These are phyloP conservation scores for Fukomys damarensis DNA, from an alignment of 2,113 vertebrate species.

Conservation along the genomic window DNA sequence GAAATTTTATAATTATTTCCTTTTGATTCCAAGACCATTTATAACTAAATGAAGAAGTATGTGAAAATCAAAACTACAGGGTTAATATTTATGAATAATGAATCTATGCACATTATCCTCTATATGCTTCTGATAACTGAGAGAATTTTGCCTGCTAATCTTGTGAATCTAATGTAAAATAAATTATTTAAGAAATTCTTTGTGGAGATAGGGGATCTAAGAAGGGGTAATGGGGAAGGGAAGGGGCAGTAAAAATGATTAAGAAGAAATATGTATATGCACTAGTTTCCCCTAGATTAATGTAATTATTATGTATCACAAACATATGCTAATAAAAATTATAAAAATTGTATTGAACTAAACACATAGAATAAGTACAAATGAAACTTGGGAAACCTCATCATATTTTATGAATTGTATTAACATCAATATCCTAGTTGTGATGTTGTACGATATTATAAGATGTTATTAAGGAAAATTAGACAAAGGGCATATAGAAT, in stretches of 20 bases:
- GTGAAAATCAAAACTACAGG: slow-evolving; percentile 7
- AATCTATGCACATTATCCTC: background rate
- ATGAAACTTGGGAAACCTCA: background rate
- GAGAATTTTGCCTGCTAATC: background rate
- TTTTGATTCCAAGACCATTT: background rate
- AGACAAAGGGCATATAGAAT: background rate
- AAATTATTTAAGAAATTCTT: background rate
- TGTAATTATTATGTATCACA: background rate
- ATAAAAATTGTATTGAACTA: background rate
- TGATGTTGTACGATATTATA: background rate
- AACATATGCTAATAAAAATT: background rate
- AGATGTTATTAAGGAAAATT: background rate
- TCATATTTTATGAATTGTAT: background rate
- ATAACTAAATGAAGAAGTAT: background rate
- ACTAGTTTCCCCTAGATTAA: background rate
- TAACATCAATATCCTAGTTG: background rate
- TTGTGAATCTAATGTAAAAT: background rate
- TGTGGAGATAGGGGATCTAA: background rate
- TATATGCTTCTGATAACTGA: background rate
- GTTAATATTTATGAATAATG: background rate
- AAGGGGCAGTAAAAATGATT: background rate
- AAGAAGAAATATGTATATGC: background rate
- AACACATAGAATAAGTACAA: background rate
- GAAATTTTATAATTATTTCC: slow-evolving; percentile 22
- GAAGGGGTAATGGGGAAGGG: background rate